Conservation (phyloP, 2,888 invertebrate genomes). For the Hanleya hanleyi region DNA sequence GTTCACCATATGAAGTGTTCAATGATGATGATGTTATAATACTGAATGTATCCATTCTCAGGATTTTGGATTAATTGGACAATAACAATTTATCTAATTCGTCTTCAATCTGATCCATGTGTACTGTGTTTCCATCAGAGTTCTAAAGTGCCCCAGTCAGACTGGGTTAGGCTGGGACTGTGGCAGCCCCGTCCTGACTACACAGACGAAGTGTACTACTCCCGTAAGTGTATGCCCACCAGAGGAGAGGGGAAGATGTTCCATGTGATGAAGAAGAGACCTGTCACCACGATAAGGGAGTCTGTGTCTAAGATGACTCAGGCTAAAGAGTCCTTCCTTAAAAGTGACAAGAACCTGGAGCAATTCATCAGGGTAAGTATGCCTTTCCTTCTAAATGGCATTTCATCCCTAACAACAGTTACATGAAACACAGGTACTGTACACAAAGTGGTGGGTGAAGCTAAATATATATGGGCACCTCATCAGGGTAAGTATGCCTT, state of each 20-base stretch:
- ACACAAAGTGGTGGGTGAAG: too few species aligned
- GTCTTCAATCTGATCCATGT: too few species aligned
- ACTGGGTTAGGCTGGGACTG: slow-evolving; percentile 67
- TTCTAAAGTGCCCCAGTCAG: slow-evolving; percentile 62
- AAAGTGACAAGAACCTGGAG: slow-evolving; percentile 64
- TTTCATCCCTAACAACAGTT: too few species aligned
- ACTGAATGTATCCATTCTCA: too few species aligned
- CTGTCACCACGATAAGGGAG: slow-evolving; percentile 53
- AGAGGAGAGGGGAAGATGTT: slow-evolving; percentile 62
- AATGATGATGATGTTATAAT: too few species aligned
- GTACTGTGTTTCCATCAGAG: slow-evolving; percentile 45
- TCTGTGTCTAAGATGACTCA: slow-evolving; percentile 57
- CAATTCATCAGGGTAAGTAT: slow-evolving; percentile 62
- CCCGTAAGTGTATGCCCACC: slow-evolving; percentile 62
- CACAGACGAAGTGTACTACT: slow-evolving; percentile 65
- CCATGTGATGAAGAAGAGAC: slow-evolving; percentile 59
- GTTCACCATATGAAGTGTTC: too few species aligned
- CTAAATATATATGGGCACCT: too few species aligned
- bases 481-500: slow-evolving; percentile 54
- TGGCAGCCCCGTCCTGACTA: slow-evolving; percentile 66
- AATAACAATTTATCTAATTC: too few species aligned
- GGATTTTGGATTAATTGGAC: too few species aligned
- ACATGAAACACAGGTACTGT: too few species aligned
- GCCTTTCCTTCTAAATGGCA: too few species aligned
- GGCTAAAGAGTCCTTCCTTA: slow-evolving; percentile 59